These are phyloP conservation scores for Diadema setosum DNA, from an alignment of 35 echinoderm and acorn worm genomes.

Conservation along the genomic window DNA sequence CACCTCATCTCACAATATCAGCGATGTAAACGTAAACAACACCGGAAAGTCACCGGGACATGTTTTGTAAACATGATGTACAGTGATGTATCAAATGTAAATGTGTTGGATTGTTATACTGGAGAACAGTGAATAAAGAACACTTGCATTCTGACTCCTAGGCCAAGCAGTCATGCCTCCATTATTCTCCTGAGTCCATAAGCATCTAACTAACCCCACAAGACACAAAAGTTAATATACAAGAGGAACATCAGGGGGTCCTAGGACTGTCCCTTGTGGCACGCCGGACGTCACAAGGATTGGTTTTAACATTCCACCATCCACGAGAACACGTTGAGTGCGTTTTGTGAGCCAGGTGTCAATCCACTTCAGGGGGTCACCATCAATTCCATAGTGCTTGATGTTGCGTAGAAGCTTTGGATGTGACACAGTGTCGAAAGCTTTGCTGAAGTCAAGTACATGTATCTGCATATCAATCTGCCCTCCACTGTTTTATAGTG, in stretches of 20 bases:
- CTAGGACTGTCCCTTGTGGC: background rate
- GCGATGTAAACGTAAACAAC: too few relatives aligned
- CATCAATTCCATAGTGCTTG: background rate
- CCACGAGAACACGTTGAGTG: conserved; percentile 12
- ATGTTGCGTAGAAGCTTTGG: conserved; percentile 18
- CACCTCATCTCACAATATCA: too few relatives aligned
- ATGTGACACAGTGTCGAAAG: background rate
- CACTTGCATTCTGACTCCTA: too few relatives aligned
- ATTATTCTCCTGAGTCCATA: too few relatives aligned
- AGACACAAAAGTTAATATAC: conserved; percentile 28
- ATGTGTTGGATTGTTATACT: too few relatives aligned
- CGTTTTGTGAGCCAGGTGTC: background rate
- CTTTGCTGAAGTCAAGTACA: background rate
- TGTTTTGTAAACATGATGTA: too few relatives aligned
- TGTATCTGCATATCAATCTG: background rate
- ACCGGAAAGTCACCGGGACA: too few relatives aligned
- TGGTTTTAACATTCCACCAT: conserved; percentile 6
- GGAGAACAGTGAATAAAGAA: too few relatives aligned
- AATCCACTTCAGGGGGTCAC: background rate
- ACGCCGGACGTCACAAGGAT: background rate
- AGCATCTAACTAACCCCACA: too few relatives aligned
- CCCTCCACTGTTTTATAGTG: background rate
- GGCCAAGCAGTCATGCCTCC: too few relatives aligned
- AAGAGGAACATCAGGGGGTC: background rate
- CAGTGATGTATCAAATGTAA: too few relatives aligned